Conservation (phyloP, 1,140 invertebrate genomes). For the Pseudachorutes palmiensis region DNA sequence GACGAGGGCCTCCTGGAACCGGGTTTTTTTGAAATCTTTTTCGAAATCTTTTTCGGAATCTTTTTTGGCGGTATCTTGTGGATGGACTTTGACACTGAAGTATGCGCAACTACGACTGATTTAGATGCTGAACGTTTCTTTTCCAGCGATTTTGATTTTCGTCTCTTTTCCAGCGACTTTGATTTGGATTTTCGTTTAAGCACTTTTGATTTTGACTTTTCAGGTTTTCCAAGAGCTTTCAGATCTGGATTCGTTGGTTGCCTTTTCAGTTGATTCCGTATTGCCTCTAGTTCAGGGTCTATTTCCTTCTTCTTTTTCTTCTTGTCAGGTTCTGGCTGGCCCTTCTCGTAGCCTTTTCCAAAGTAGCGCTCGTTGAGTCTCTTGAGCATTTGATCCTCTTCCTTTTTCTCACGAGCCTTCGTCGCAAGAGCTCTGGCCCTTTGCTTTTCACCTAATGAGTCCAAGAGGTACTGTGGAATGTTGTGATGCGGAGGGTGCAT, state of each 20-base stretch:
- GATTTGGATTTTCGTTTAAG: not conserved
- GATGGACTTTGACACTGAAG: no score
- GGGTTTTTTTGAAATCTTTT: no score
- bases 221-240: not conserved
- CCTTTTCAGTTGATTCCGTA: not conserved
- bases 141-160: not conserved
- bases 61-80: no score
- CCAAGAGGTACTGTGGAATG: not conserved
- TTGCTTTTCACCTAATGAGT: not conserved
- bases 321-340: no score
- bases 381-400: not conserved
- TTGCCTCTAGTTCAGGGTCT: no score
- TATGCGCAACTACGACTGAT: no score
- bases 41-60: no score
- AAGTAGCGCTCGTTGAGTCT: not conserved
- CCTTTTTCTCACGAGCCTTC: not conserved
- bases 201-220: not conserved
- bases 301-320: no score
- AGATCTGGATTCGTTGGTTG: not conserved
- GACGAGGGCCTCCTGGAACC: no score
- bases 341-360: no score
- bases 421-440: not conserved
- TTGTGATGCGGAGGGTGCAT: not conserved
- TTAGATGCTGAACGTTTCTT: no score
- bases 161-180: not conserved